Evolutionary conservation across 2,113 vertebrate species (phyloP), one percentile per base, ranked within the genome.

Genomic region (Myotis yumanensis): DNA sequence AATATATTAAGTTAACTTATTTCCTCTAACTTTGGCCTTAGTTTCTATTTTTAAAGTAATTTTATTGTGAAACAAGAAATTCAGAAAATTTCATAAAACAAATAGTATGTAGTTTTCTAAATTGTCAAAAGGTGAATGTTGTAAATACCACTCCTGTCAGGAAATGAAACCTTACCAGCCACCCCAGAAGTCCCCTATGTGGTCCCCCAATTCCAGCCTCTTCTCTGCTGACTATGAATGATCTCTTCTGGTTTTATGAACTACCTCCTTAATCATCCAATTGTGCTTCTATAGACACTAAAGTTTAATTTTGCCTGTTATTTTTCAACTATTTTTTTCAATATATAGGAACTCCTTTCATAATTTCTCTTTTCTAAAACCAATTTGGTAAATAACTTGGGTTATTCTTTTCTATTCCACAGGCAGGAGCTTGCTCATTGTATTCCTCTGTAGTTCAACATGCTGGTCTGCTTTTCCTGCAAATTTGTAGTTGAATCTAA

Each of bases 61-160:
- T 91, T 71, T 86, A 51, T 46, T 91, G 22, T n/a, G 54, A 62
- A 94, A 81, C 71, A 90, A 76, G 25, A 80, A 57, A 81, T 32
- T 71, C 3, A 93, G 72, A 90, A 86, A 77, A 17, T 10, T 15
- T 82, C 17, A 52, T 48, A 95, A 95, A 85, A 57, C 23, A 92
- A 32, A 62, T 43, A 64, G 28, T 15, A 1, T 35, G 7, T 62
- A 59, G 11, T 16, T 76, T 84, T 4, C 17, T 37, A 46, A 91
- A 71, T 83, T 79, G 57, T 28, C 22, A 35, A 77, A 81, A 83
- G 11, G 23, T 37, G 2, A 89, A 57, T 11, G 23, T 28, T 76
- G 3, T 35, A 37, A 88, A 23, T 0, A 30, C 7, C 62, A 66
- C 1, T 59, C 7, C 28, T 35, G 17, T 76, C 30, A 77, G 17